These are phyloP conservation scores for Alosa sapidissima DNA, from an alignment of 2,797 vertebrate species.

Conservation along the genomic window DNA sequence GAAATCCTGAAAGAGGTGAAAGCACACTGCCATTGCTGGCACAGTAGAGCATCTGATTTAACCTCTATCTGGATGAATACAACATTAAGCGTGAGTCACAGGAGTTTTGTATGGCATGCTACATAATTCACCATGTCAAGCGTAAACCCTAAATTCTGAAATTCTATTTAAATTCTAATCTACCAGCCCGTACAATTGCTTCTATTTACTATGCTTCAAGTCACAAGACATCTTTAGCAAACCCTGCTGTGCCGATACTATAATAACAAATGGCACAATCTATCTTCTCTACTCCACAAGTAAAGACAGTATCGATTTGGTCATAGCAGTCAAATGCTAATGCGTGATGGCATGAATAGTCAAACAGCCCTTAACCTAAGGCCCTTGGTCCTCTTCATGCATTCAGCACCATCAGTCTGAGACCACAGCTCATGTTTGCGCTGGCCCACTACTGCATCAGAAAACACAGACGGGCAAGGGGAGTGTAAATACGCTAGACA, in stretches of 20 bases:
- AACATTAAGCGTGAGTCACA: background rate
- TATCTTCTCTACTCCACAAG: background rate
- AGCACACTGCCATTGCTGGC: too few species aligned
- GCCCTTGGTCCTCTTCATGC: background rate
- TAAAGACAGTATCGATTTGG: background rate
- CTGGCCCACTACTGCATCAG: background rate
- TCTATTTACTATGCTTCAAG: background rate
- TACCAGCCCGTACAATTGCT: background rate
- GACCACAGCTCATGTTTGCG: background rate
- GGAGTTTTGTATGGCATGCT: background rate
- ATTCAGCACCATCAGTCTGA: background rate
- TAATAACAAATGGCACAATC: background rate
- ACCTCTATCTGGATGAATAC: background rate
- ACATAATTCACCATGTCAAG: background rate
- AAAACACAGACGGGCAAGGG: background rate
- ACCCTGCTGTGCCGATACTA: background rate
- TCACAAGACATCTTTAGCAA: background rate
- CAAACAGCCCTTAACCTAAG: background rate
- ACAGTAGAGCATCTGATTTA: background rate
- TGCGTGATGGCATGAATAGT: background rate
- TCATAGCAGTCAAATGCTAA: background rate
- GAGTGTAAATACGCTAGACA: background rate
- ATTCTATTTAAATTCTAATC: background rate
- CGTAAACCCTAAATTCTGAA: background rate
- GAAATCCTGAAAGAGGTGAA: too few species aligned